Conservation (phyloP, 2,113 vertebrate species). For the Sterrhoptilus dennistouni region DNA sequence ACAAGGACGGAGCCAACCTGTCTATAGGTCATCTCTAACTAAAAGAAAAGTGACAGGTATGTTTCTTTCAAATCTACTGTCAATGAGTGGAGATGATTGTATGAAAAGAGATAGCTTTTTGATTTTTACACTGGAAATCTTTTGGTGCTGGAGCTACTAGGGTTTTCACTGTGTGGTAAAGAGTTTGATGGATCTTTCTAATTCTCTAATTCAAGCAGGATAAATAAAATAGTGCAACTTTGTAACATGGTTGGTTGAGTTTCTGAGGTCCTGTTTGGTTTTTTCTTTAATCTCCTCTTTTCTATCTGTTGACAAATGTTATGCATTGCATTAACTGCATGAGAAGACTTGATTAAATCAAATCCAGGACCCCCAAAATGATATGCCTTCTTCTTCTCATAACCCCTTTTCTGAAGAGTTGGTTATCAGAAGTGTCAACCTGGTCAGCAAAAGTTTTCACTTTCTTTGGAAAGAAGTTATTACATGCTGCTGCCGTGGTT, state of each 20-base stretch:
- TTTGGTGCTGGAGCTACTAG: not conserved
- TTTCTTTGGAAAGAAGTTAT: not conserved
- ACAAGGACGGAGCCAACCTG: constrained; percentile 79
- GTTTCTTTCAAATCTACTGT: not conserved
- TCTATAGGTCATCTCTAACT: constrained; percentile 78
- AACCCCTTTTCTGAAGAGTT: not conserved
- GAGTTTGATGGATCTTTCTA: not conserved
- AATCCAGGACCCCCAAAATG: not conserved
- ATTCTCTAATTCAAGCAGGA: not conserved
- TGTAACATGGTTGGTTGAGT: not conserved
- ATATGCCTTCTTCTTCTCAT: not conserved
- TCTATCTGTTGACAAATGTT: not conserved
- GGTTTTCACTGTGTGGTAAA: not conserved
- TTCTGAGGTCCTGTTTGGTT: not conserved
- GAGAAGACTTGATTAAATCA: not conserved
- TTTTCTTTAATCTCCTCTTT: not conserved
- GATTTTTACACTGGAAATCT: not conserved
- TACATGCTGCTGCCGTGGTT: not conserved
- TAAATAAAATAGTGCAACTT: not conserved
- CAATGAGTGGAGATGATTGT: not conserved
- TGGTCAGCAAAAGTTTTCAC: not conserved
- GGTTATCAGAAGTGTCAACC: not conserved
- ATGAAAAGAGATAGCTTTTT: not conserved
- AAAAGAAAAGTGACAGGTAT: constrained; percentile 87
- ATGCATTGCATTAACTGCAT: not conserved